Base-by-base conservation (phyloP, 2,888 invertebrate species). In the Opisthograptis luteolata region DNA sequence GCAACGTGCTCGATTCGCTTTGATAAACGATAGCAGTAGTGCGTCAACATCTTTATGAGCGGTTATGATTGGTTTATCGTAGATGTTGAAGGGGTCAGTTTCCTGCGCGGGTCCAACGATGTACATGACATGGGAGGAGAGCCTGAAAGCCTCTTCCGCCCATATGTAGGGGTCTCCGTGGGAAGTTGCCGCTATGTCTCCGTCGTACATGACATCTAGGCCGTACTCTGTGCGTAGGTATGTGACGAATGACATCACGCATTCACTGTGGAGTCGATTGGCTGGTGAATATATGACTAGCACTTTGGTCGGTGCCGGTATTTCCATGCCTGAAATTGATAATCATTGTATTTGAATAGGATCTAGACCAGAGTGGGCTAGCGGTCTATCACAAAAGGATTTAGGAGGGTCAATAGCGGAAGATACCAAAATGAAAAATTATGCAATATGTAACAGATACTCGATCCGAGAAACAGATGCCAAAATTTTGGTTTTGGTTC, bases 111-210 rank as follows among this genome's bases (percentile, higher is more conserved):
- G 88, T 0, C 89, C 86, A 0, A 86, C 85, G 0, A 88, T 62
- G 66, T 86, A 88, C 17, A 89, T 62, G 0, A 88, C 58, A 24
- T 89, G 85, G 0, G 85, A 77, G 1, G 84, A 72, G 0, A 77
- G 57, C 10, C 69, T 58, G 60, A 86, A 81, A 0, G 87, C 81
- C 19, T 87, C 85, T 1, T 78, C 71, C 0, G 86, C 87, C 90
- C 90, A 90, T 1, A 80, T 66, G 65, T 73, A 83, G 0, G 90
- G 90, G 47, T 90, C 87, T 0, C 78, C 76, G 49, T 87, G 86
- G 0, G 79, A 55, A 0, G 87, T 84, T 9, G 50, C 31, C 0
- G 79, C 66, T 5, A 89, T 84, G 25, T 90, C 90, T 0, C 80
- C 83, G 31, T 89, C 89, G 49, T 72, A 85, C 76, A 84, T 76